Evolutionary conservation across 2,113 vertebrate species (phyloP).

Genomic region (Pyxicephalus adspersus): DNA sequence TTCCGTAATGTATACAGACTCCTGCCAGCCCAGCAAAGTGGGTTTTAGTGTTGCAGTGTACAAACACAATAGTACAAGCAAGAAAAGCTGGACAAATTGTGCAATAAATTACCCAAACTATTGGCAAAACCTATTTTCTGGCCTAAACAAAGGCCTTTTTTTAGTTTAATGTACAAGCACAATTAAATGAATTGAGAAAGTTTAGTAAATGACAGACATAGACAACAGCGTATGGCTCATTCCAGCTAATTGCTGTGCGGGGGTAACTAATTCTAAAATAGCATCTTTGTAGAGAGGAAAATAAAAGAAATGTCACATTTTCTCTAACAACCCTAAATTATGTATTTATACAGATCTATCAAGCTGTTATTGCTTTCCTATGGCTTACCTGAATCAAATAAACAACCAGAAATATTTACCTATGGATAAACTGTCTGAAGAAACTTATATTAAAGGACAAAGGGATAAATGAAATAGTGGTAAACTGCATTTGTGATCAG

Average conservation of each 20-base stretch:
- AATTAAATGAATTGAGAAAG: slow-evolving; percentile 31
- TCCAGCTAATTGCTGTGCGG: slow-evolving; percentile 49
- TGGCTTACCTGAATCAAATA: slow-evolving; percentile 38
- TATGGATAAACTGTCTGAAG: slow-evolving; percentile 43
- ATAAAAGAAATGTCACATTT: slow-evolving; percentile 48
- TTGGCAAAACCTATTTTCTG: slow-evolving; percentile 27
- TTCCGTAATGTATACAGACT: not conserved
- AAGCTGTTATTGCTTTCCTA: slow-evolving; percentile 12
- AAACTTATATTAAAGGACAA: slow-evolving; percentile 18
- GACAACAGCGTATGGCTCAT: slow-evolving; percentile 41
- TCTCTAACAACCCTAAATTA: slow-evolving; percentile 42
- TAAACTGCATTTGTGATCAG: not conserved
- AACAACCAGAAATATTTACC: slow-evolving; percentile 40
- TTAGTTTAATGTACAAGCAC: not conserved
- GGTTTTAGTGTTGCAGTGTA: slow-evolving; percentile 8
- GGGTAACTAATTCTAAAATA: slow-evolving; percentile 55
- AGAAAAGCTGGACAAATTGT: slow-evolving; percentile 22
- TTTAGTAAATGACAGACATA: slow-evolving; percentile 51
- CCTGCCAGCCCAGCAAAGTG: not conserved
- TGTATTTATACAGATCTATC: slow-evolving; percentile 54
- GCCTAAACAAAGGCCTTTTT: slow-evolving; percentile 19
- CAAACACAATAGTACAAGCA: slow-evolving; percentile 27
- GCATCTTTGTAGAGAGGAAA: slow-evolving; percentile 40
- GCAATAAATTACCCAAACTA: slow-evolving; percentile 45
- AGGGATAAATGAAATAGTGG: not conserved